These are phyloP conservation scores for Pomacea canaliculata DNA, from an alignment of 2,888 invertebrate species.

Conservation along the genomic window DNA sequence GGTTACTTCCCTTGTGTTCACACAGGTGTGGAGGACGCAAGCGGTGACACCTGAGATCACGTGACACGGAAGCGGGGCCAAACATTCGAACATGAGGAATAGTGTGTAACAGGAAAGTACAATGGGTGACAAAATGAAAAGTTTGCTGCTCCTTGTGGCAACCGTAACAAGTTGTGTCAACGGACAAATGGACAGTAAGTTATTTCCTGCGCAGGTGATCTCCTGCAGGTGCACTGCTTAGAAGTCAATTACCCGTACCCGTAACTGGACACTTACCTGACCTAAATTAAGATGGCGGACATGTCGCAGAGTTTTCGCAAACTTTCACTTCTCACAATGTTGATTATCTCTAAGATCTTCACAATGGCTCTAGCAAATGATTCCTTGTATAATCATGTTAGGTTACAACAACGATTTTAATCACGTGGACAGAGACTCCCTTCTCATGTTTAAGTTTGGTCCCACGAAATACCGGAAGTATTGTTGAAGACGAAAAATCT, in stretches of 20 bases:
- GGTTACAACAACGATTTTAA: too few species aligned
- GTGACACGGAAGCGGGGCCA: slow-evolving; percentile 25
- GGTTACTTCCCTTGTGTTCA: too few species aligned
- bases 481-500: too few species aligned
- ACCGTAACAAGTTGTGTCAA: slow-evolving; percentile 3
- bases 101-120: background rate
- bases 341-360: background rate
- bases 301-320: background rate
- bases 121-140: slow-evolving; percentile 14
- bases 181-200: slow-evolving; percentile 24
- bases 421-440: too few species aligned
- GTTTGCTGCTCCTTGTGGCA: slow-evolving; percentile 19
- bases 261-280: slow-evolving; percentile 18
- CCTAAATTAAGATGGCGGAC: slow-evolving; percentile 18
- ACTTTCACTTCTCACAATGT: background rate
- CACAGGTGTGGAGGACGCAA: too few species aligned
- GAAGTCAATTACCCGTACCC: background rate
- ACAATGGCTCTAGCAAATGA: too few species aligned
- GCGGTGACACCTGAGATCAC: slow-evolving; percentile 25
- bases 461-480: too few species aligned
- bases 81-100: slow-evolving; percentile 26
- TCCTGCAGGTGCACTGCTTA: background rate
- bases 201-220: too few species aligned
- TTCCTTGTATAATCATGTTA: too few species aligned
- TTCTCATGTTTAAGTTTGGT: too few species aligned